These are phyloP conservation scores for Scolopax mira DNA, from an alignment of 2,113 vertebrate genomes.

Conservation along the genomic window DNA sequence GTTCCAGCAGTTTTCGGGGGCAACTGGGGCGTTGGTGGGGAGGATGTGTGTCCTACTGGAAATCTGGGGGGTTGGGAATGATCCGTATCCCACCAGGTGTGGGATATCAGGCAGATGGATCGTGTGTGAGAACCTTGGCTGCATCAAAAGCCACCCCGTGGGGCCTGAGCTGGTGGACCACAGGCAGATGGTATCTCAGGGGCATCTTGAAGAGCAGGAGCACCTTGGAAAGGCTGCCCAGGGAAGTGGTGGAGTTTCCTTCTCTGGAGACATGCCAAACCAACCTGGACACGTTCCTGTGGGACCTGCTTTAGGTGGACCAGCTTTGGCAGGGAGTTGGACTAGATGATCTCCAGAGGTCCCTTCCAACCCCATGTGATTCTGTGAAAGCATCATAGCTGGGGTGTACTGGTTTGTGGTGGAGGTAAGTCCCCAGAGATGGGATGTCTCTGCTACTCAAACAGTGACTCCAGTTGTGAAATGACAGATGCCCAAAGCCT, in stretches of 20 bases:
- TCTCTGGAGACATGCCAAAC: no score
- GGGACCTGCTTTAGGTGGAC: no score
- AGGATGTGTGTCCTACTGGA: background rate
- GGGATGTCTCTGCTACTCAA: background rate
- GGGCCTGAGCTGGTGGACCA: background rate
- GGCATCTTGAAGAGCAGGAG: background rate
- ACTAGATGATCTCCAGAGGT: no score
- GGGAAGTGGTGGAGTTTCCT: no score
- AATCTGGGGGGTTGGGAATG: background rate
- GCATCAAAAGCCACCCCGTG: background rate
- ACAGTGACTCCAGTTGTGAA: background rate
- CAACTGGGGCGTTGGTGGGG: background rate
- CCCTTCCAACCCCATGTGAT: no score
- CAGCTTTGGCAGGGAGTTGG: no score
- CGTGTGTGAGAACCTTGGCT: background rate
- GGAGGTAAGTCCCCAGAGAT: background rate
- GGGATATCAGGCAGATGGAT: background rate
- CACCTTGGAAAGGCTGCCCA: background rate
- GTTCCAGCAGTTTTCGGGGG: background rate
- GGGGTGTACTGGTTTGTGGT: background rate
- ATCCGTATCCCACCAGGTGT: background rate
- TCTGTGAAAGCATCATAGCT: background rate
- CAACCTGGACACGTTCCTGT: no score
- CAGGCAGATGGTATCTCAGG: accelerated
- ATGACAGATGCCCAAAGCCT: background rate